Percentiles rank a stretch among this genome's conserved stretches.
These are phyloP conservation scores for Mycetomoellerius zeteki DNA, from an alignment of 1,140 invertebrate genomes.

Conservation along the genomic window DNA sequence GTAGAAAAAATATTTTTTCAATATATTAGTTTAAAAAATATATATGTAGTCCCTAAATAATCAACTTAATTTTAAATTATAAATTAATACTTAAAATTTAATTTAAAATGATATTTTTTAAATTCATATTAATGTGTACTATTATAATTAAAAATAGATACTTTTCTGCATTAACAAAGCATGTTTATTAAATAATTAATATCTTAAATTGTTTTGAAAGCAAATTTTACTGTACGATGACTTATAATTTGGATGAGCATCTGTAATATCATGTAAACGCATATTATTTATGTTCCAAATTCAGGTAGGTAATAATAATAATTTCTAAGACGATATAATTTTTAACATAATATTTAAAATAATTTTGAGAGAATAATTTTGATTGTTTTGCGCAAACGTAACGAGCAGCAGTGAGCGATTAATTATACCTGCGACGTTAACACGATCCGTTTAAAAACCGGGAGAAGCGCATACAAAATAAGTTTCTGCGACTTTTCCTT, in stretches of 20 bases:
- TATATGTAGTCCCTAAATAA: not conserved
- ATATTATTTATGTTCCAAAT: not conserved
- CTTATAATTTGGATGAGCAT: not conserved
- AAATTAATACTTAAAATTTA: no score
- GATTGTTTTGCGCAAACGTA: constrained; percentile 7
- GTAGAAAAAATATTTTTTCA: not conserved
- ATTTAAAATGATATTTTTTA: no score
- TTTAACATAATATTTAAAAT: not conserved
- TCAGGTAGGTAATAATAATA: not conserved
- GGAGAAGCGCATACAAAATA: constrained; percentile 33
- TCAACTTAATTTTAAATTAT: constrained; percentile 1
- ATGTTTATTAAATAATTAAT: not conserved
- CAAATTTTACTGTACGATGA: not conserved
- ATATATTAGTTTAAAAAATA: not conserved
- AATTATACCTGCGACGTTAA: constrained; percentile 30
- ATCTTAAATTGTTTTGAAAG: not conserved
- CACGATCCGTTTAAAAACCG: constrained; percentile 40
- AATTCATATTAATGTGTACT: no score
- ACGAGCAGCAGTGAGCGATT: constrained; percentile 5
- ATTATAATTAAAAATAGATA: not conserved
- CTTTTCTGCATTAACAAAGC: not conserved
- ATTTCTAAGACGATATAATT: not conserved
- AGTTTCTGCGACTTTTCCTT: constrained; percentile 52
- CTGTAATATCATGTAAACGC: not conserved
- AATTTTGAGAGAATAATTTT: constrained; percentile 7